A percentile compares a stretch with the other conserved stretches of the same genome.
Conservation (phyloP, 2,797 vertebrate genomes). For the Simalia tracyae region DNA sequence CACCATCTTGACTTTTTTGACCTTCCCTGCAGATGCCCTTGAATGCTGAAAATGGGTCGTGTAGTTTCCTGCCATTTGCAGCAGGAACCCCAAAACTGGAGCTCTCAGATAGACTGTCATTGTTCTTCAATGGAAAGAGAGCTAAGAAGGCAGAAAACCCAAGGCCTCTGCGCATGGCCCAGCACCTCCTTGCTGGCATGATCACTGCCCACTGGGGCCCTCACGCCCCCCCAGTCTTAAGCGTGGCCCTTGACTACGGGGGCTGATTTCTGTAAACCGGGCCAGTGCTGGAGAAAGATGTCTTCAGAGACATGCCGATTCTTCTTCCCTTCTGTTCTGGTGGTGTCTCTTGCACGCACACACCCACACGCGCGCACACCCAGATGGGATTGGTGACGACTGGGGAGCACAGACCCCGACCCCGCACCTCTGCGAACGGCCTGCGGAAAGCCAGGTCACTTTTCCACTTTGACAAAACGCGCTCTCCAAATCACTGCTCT, state of each 20-base stretch:
- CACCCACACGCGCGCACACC: background rate
- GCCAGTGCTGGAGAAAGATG: background rate
- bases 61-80: background rate
- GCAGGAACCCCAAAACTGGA: background rate
- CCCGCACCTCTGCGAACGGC: background rate
- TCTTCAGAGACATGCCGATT: background rate
- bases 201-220: background rate
- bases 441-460: background rate
- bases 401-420: background rate
- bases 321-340: background rate
- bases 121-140: background rate
- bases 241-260: background rate
- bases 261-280: background rate
- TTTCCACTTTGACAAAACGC: accelerated
- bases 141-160: background rate
- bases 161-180: background rate
- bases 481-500: background rate
- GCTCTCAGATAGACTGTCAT: background rate
- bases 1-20: background rate
- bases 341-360: background rate
- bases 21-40: background rate
- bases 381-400: background rate
- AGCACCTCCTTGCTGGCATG: background rate
- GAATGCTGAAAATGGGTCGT: no score
- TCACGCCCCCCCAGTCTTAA: background rate